These are phyloP conservation scores for Drosophila pseudoobscura DNA, from an alignment of 1,140 invertebrate species.

Conservation along the genomic window DNA sequence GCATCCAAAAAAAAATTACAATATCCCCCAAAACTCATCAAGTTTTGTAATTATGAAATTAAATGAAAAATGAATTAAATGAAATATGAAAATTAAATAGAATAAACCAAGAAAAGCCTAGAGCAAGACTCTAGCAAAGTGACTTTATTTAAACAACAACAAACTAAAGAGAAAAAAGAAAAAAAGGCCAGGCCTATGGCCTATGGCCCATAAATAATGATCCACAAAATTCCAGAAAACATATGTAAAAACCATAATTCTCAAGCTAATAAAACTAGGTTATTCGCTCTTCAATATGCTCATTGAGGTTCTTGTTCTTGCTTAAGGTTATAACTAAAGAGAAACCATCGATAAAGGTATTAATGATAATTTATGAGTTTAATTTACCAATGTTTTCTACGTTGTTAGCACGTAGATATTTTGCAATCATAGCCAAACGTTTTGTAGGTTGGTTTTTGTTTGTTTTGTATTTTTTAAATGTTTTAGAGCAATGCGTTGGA, in stretches of 20 bases:
- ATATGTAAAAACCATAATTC: background rate
- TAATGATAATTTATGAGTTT: conserved; percentile 30
- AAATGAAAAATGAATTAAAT: conserved; percentile 8
- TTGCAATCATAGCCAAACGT: conserved; percentile 22
- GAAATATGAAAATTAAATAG: background rate
- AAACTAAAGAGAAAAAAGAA: too few species aligned
- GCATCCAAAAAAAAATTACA: conserved; percentile 4
- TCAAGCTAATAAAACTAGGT: too few species aligned
- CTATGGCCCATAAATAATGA: background rate
- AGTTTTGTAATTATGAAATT: conserved; percentile 29
- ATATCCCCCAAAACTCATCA: conserved; percentile 4
- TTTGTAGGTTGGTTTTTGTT: conserved; percentile 49
- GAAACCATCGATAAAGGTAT: conserved; percentile 29
- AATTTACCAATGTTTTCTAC: conserved; percentile 77
- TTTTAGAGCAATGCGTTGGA: conserved; percentile 6
- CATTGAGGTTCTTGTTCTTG: background rate
- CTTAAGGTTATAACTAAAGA: conserved; percentile 41
- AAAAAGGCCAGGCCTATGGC: too few species aligned
- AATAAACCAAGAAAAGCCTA: conserved; percentile 7
- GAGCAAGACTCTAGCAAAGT: too few species aligned
- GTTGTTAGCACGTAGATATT: conserved; percentile 39
- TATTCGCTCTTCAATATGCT: background rate
- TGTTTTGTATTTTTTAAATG: conserved; percentile 7
- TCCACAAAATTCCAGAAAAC: background rate
- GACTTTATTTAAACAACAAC: too few species aligned